A percentile compares a stretch with the other conserved stretches of the same genome.
These are phyloP conservation scores for Heliothis virescens DNA, from an alignment of 1,140 invertebrate genomes.

Conservation along the genomic window DNA sequence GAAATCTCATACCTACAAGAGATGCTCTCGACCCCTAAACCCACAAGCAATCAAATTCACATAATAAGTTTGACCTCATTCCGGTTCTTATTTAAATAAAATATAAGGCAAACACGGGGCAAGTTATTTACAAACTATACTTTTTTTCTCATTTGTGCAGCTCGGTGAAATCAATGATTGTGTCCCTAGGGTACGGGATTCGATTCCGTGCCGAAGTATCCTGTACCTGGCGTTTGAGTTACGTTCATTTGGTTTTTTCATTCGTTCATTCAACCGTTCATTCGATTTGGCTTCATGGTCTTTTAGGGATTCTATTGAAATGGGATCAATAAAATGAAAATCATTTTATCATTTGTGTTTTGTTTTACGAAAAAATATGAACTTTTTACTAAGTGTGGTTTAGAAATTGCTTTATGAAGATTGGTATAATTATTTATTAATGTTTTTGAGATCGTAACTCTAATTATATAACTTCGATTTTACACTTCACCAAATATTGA, in stretches of 20 bases:
- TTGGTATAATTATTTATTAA: no score
- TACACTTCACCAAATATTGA: no score
- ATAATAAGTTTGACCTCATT: background rate
- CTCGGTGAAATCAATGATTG: conserved; percentile 23
- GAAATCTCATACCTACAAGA: no score
- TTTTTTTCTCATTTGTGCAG: background rate
- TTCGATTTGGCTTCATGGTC: conserved; percentile 13
- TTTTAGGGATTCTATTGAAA: background rate
- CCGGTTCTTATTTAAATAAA: background rate
- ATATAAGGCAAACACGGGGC: background rate
- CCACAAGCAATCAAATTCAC: no score
- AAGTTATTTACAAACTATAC: conserved; percentile 8
- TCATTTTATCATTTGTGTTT: background rate
- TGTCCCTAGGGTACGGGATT: conserved; percentile 9
- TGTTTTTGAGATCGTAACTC: no score
- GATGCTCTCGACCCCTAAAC: no score
- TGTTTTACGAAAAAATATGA: no score
- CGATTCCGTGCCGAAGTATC: conserved; percentile 2
- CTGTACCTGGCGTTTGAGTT: background rate
- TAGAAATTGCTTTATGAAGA: no score
- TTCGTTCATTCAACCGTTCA: conserved; percentile 1
- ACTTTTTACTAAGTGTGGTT: no score
- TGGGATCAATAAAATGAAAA: background rate
- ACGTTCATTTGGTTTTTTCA: background rate
- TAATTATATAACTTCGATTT: no score